Evolutionary conservation across 2,797 vertebrate species (phyloP).

Genomic region (Anguilla megastoma): DNA sequence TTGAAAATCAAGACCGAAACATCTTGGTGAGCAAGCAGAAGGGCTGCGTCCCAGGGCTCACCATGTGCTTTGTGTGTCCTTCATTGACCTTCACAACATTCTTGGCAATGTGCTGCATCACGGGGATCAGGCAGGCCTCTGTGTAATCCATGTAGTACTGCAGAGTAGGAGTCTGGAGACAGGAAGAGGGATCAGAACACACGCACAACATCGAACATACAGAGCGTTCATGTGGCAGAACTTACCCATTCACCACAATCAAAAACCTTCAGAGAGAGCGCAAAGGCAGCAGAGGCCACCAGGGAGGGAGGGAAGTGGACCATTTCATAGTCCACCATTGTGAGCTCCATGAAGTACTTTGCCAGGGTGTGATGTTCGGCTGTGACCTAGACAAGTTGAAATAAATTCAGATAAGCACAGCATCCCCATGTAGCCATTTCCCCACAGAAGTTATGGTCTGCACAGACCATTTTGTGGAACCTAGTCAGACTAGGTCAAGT

Average conservation of each 20-base stretch:
- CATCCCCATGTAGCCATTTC: neutral
- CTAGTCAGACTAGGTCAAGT: too few species aligned
- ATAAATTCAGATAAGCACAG: too few species aligned
- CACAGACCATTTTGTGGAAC: too few species aligned
- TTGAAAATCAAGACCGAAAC: neutral
- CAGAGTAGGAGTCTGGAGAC: conserved; percentile 72
- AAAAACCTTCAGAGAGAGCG: conserved; percentile 77
- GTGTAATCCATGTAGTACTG: conserved; percentile 77
- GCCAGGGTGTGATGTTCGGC: conserved; percentile 76
- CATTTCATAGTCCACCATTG: conserved; percentile 83
- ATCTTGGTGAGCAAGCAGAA: neutral
- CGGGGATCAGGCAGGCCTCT: conserved; percentile 70
- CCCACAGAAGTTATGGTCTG: neutral
- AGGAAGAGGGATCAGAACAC: neutral
- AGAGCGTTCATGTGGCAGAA: neutral
- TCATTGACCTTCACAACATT: conserved; percentile 79
- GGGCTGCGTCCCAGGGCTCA: conserved; percentile 53
- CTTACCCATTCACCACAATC: conserved; percentile 79
- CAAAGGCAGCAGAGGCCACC: conserved; percentile 78
- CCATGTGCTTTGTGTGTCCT: conserved; percentile 73
- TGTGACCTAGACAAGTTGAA: conserved; percentile 61
- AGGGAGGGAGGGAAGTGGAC: conserved; percentile 79
- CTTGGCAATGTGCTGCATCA: conserved; percentile 83
- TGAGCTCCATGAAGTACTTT: conserved; percentile 85
- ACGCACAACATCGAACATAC: neutral